Conservation (phyloP, 2,888 invertebrate species). For the Cryptus viduatorius region DNA sequence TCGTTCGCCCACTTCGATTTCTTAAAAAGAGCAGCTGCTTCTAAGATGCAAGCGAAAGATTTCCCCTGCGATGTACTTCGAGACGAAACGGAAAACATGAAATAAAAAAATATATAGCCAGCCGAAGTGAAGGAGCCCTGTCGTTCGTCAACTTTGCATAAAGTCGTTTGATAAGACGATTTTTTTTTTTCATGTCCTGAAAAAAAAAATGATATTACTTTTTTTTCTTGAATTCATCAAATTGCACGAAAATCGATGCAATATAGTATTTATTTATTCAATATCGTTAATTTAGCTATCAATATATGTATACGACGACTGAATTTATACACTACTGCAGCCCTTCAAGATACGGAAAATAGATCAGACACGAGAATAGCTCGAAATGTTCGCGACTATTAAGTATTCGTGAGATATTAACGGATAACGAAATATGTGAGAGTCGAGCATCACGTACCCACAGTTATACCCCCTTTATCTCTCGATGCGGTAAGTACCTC, state of each 20-base stretch:
- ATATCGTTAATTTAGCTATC: no score
- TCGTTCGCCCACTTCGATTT: constrained; percentile 29
- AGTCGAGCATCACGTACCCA: not conserved
- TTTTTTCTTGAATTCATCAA: not conserved
- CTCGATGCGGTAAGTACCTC: not conserved
- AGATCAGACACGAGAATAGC: not conserved
- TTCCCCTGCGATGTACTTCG: constrained; percentile 35
- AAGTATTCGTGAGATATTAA: not conserved
- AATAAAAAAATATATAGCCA: not conserved
- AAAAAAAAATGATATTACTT: not conserved
- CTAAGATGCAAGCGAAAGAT: constrained; percentile 16
- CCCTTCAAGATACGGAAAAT: no score
- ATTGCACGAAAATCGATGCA: not conserved
- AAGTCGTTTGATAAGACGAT: not conserved
- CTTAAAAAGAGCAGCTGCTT: constrained; percentile 6
- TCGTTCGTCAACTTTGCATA: not conserved
- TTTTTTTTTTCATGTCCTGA: constrained; percentile 8
- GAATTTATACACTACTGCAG: no score
- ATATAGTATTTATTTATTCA: not conserved
- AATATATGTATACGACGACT: no score
- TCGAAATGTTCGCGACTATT: not conserved
- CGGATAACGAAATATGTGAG: not conserved
- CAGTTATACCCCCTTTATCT: constrained; percentile 2
- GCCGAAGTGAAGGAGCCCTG: not conserved
- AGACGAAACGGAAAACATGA: not conserved